Evolutionary conservation across 2,888 invertebrate species (phyloP), one percentile per base, ranked within the genome.

Genomic region (Himalopsyche tibetana): DNA sequence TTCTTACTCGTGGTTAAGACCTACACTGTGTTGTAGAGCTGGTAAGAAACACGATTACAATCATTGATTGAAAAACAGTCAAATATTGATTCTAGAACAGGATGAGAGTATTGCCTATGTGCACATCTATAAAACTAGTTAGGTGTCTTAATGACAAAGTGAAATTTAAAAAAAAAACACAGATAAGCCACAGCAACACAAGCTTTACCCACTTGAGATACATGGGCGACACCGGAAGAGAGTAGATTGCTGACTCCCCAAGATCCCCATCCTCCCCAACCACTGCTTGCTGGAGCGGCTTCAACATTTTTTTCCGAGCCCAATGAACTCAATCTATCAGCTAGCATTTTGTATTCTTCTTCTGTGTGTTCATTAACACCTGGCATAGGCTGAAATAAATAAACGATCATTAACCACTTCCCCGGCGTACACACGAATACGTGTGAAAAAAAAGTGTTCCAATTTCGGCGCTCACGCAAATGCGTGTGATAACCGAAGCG

Each of bases 211-310:
- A 88, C 88, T 84, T 97, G 96, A 88, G 92, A 95, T 4, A 98
- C 92, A n/a, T 95, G 95, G 12, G 95, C 94, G 15, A 97, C 95
- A 8, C 97, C 95, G 86, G 95, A 95, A 8, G 95, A 95, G 0
- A 9, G 98, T 91, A 12, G 98, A 91, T 0, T 96, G 95, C 74
- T 15, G 88, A 96, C 95, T 1, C 95, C 93, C 45, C 94, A 93
- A 89, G 96, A 97, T 0, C 95, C 95, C 95, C 97, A 97, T 90
- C 94, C 94, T 0, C 96, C 95, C 96, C 97, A 97, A 6, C 93
- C 92, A 56, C 93, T 90, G 91, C 94, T 90, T 90, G 42, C 42
- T 36, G 55, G 56, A n/a, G 51, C 45, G n/a, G 12, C 40, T 11
- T 56, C 55, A 11, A 28, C 74, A 19, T 15, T 36, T 15, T 74